These are phyloP conservation scores for Pachyramphus minor DNA, from an alignment of 2,113 vertebrate genomes.

Conservation along the genomic window DNA sequence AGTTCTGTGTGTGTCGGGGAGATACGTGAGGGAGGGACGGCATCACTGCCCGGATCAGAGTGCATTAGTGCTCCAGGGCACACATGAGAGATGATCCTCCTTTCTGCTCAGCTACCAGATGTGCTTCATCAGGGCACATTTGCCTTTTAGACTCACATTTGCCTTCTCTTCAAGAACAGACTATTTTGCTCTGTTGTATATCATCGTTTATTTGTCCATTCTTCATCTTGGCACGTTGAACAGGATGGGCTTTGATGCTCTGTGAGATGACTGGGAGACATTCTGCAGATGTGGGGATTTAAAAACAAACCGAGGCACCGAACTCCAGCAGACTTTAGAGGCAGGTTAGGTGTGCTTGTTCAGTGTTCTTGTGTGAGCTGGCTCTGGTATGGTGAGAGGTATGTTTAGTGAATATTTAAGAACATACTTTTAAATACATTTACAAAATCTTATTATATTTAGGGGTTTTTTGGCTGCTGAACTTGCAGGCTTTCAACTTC, in stretches of 20 bases:
- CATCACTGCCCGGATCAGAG: not conserved
- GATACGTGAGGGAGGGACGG: not conserved
- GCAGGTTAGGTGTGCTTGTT: not conserved
- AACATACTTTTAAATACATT: not conserved
- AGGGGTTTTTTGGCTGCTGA: not conserved
- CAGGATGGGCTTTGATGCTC: conserved; percentile 29
- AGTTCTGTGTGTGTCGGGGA: not conserved
- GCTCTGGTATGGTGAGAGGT: not conserved
- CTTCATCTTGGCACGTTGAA: not conserved
- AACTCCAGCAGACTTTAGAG: not conserved
- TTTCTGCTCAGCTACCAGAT: not conserved
- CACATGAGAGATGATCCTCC: not conserved
- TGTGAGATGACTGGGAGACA: not conserved
- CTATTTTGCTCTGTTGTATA: conserved; percentile 4
- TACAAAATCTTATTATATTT: not conserved
- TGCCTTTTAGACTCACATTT: not conserved
- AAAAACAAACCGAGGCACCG: not conserved
- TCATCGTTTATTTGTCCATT: conserved; percentile 16
- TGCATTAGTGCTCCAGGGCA: not conserved
- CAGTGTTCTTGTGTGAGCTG: not conserved
- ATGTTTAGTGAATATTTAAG: not conserved
- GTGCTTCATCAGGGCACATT: not conserved
- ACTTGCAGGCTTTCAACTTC: not conserved
- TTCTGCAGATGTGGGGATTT: conserved; percentile 16
- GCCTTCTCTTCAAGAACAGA: not conserved